phyloP scores from a whole-genome alignment of 2,888 invertebrate genomes.

The Agrotis clavis region DNA sequence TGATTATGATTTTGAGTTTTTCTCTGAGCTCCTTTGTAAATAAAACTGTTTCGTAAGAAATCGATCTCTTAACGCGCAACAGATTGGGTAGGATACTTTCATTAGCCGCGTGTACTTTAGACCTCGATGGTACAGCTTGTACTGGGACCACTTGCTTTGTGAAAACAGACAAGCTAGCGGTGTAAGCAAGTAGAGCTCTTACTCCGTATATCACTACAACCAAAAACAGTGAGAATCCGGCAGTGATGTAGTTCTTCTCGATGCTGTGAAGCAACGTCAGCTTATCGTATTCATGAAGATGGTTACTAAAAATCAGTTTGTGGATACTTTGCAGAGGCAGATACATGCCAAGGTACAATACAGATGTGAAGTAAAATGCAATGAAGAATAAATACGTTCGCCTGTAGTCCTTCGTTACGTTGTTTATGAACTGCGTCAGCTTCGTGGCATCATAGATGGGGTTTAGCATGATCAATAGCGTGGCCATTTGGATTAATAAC shows the following conservation, averaged over 20 bases:
- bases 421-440: constrained; percentile 71
- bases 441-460: constrained; percentile 80
- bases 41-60: constrained; percentile 82
- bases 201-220: constrained; percentile 80
- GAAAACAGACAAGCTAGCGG: constrained; percentile 74
- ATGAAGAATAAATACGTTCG: constrained; percentile 64
- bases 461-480: constrained; percentile 80
- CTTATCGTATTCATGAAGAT: constrained; percentile 75
- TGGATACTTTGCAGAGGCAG: constrained; percentile 77
- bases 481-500: constrained; percentile 80
- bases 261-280: constrained; percentile 73
- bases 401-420: constrained; percentile 65
- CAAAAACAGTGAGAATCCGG: constrained; percentile 85
- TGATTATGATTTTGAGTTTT: constrained; percentile 76
- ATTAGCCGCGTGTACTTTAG: constrained; percentile 51
- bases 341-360: constrained; percentile 83
- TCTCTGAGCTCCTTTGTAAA: constrained; percentile 81
- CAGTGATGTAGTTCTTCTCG: constrained; percentile 82
- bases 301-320: constrained; percentile 69
- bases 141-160: constrained; percentile 62
- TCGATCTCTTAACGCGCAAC: constrained; percentile 79
- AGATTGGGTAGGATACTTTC: constrained; percentile 76
- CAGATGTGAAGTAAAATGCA: constrained; percentile 72
- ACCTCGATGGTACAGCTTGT: constrained; percentile 32
- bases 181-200: constrained; percentile 74